phyloP scores from a whole-genome alignment of 2,113 vertebrate species.

The Dolichotis patagonum region DNA sequence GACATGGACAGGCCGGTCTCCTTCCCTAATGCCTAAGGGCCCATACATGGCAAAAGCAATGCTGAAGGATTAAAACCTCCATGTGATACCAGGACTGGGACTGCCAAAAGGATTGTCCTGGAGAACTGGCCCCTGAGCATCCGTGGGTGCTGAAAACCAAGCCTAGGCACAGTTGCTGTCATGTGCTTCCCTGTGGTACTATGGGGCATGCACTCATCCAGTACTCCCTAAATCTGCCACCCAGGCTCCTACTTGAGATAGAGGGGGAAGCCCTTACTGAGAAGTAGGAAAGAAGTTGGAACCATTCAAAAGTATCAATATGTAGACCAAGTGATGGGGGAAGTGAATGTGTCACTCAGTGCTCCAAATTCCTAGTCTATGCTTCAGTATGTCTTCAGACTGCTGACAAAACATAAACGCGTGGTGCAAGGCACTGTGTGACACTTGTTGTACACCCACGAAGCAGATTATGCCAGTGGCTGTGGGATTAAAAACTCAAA shows the following conservation, averaged over 20 bases:
- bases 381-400: background rate
- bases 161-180: background rate
- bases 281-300: background rate
- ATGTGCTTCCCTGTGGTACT: no score
- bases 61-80: no score
- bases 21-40: no score
- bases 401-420: background rate
- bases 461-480: background rate
- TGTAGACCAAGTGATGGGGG: background rate
- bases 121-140: background rate
- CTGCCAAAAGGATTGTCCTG: no score
- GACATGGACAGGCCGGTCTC: no score
- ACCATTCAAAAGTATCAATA: background rate
- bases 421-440: rapidly evolving
- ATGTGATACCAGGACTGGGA: no score
- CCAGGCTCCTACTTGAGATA: background rate
- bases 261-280: no score
- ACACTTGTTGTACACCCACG: rapidly evolving
- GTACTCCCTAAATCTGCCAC: background rate
- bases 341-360: background rate
- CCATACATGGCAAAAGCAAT: no score
- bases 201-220: background rate
- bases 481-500: background rate
- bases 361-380: background rate
- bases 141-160: background rate